Evolutionary conservation across 2,113 vertebrate genomes (phyloP).

Genomic region (Nycticryphes semicollaris): DNA sequence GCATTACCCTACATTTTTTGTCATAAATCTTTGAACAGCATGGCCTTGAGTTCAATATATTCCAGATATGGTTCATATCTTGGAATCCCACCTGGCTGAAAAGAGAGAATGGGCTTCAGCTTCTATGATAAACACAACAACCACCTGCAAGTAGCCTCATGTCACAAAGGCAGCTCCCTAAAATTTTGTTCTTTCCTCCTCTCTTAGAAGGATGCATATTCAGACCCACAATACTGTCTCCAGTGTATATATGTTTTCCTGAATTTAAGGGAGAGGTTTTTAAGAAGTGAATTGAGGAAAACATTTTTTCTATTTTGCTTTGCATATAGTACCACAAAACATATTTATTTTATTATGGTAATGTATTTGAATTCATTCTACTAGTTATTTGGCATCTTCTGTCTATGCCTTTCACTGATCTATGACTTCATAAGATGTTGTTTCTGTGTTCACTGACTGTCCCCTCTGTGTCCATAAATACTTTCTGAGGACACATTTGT

Average conservation of each 20-base stretch:
- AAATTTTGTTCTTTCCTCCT: neutral
- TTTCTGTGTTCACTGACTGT: neutral
- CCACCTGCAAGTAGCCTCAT: too few species aligned
- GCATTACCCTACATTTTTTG: neutral
- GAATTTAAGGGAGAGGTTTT: neutral
- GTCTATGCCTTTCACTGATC: neutral
- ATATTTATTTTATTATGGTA: neutral
- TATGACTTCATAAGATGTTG: neutral
- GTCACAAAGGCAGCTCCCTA: neutral
- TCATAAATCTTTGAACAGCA: neutral
- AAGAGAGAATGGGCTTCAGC: neutral
- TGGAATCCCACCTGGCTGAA: neutral
- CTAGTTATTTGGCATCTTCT: neutral
- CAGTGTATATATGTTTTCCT: neutral
- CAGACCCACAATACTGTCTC: neutral
- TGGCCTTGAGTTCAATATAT: too few species aligned
- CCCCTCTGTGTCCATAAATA: neutral
- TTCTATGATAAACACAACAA: neutral
- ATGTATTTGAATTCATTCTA: neutral
- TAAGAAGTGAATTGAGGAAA: neutral
- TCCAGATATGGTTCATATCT: neutral
- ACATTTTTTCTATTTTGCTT: neutral
- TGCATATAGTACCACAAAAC: neutral
- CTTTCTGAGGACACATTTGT: neutral
- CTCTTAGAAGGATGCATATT: neutral